Conservation (phyloP, 2,113 vertebrate species). For the Otus sunia region DNA sequence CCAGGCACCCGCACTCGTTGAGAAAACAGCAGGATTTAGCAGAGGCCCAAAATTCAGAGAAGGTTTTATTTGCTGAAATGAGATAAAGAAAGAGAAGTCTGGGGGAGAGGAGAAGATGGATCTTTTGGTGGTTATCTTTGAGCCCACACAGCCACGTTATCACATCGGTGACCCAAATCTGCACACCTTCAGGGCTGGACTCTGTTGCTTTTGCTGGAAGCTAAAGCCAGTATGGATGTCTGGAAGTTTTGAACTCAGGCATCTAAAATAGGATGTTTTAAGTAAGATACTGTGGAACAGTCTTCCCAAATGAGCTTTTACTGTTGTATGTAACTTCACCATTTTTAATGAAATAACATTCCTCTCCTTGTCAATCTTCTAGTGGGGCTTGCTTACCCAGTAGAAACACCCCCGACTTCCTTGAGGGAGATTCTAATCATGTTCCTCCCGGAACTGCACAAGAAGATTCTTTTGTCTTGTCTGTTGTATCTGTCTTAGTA, state of each 20-base stretch:
- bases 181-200: not conserved
- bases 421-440: not conserved
- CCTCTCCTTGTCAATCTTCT: not conserved
- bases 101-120: not conserved
- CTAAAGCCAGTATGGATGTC: not conserved
- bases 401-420: not conserved
- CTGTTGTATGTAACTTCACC: not conserved
- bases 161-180: not conserved
- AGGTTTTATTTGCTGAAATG: not conserved
- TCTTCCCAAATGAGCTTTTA: not conserved
- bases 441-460: not conserved
- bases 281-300: not conserved
- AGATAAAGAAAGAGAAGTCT: not conserved
- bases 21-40: not conserved
- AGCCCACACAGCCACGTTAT: not conserved
- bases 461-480: not conserved
- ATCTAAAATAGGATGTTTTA: not conserved
- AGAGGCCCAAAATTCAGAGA: not conserved
- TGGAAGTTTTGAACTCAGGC: not conserved
- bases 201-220: not conserved
- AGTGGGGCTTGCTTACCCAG: not conserved
- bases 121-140: slow-evolving; percentile 52
- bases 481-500: not conserved
- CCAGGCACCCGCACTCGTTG: not conserved
- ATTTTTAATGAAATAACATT: not conserved